A percentile compares a stretch with the other conserved stretches of the same genome.
phyloP scores from a whole-genome alignment of 1,140 invertebrate genomes.

The Chelonus insularis region DNA sequence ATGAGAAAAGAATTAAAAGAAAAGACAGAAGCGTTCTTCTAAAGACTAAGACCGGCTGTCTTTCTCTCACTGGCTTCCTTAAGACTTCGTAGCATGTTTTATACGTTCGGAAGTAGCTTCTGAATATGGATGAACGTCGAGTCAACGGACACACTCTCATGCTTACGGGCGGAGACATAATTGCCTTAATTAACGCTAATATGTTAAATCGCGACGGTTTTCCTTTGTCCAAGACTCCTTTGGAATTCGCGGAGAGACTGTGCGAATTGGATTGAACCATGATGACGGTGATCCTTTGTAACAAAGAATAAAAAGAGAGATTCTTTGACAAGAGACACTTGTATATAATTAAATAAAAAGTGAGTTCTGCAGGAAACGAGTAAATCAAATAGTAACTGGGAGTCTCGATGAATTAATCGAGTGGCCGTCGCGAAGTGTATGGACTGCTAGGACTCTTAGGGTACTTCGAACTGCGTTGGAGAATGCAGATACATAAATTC shows the following conservation, averaged over 20 bases:
- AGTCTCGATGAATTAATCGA: neutral
- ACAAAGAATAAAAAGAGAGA: neutral
- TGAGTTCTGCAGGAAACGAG: too few species aligned
- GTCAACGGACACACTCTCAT: conserved; percentile 56
- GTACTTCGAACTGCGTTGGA: conserved; percentile 41
- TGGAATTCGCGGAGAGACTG: conserved; percentile 2
- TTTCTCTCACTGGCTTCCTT: conserved; percentile 1
- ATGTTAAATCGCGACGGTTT: conserved; percentile 58
- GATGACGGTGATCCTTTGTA: neutral
- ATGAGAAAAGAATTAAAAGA: conserved; percentile 14
- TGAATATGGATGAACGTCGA: conserved; percentile 57
- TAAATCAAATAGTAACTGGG: too few species aligned
- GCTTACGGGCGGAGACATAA: conserved; percentile 58
- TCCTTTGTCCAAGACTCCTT: conserved; percentile 40
- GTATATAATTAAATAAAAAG: neutral
- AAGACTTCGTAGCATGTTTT: conserved; percentile 16
- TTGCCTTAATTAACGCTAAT: conserved; percentile 61
- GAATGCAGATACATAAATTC: conserved; percentile 62
- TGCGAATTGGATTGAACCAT: neutral
- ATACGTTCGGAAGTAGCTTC: conserved; percentile 48
- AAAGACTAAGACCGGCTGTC: neutral
- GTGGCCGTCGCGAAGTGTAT: neutral
- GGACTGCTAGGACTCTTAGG: neutral
- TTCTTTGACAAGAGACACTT: too few species aligned
- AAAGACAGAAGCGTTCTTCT: neutral